Percentiles rank a stretch among this genome's conserved stretches.
These are phyloP conservation scores for Chroicocephalus ridibundus DNA, from an alignment of 2,113 vertebrate genomes.

Conservation along the genomic window DNA sequence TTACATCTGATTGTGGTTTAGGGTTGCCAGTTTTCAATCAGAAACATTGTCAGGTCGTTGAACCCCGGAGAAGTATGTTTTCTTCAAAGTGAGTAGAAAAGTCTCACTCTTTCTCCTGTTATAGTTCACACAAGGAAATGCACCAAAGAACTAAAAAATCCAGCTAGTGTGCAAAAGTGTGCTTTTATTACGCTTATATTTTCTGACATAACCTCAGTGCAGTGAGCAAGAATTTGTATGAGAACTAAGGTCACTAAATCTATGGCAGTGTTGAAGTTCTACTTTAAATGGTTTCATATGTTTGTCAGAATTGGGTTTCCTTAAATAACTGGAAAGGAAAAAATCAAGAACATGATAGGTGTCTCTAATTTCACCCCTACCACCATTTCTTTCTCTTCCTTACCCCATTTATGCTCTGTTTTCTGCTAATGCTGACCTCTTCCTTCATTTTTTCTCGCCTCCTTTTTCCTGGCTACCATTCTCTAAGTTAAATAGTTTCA, in stretches of 20 bases:
- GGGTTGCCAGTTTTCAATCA: not conserved
- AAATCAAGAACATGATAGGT: not conserved
- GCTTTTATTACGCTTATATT: not conserved
- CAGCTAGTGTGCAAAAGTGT: not conserved
- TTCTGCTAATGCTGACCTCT: not conserved
- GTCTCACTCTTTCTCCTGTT: not conserved
- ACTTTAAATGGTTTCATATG: not conserved
- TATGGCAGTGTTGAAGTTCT: not conserved
- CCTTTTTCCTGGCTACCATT: not conserved
- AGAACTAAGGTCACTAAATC: not conserved
- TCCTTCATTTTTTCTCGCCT: not conserved
- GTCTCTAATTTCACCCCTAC: not conserved
- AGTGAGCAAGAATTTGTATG: not conserved
- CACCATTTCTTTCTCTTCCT: not conserved
- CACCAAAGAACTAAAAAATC: not conserved
- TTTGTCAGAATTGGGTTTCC: not conserved
- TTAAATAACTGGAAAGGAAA: not conserved
- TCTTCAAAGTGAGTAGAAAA: not conserved
- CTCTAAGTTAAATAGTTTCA: not conserved
- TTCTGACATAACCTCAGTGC: not conserved
- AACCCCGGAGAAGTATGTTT: not conserved
- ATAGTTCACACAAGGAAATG: not conserved
- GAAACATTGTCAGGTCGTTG: not conserved
- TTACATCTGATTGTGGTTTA: not conserved
- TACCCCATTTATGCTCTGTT: accelerated